Percentiles rank a stretch among this genome's conserved stretches.
phyloP scores from a whole-genome alignment of 2,797 vertebrate genomes.

The Arrhamphus sclerolepis region DNA sequence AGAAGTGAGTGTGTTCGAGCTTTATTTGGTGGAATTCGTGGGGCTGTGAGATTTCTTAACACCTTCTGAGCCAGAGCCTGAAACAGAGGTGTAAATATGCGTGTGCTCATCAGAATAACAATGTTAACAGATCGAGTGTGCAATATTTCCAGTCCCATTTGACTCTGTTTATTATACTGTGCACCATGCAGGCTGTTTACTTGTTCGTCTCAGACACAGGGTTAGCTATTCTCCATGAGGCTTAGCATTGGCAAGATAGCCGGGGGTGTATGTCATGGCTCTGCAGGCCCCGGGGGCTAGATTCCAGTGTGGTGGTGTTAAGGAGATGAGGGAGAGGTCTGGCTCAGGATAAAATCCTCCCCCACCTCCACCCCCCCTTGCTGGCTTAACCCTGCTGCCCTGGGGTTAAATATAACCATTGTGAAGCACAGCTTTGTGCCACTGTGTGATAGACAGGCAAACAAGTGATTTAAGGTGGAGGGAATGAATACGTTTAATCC shows the following conservation, averaged over 20 bases:
- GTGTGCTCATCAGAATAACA: conserved; percentile 59
- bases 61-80: conserved; percentile 31
- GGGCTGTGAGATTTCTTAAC: conserved; percentile 62
- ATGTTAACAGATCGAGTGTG: conserved; percentile 37
- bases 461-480: conserved; percentile 47
- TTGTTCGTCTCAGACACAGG: conserved; percentile 63
- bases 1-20: conserved; percentile 48
- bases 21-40: conserved; percentile 58
- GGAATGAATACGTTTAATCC: conserved; percentile 52
- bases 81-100: conserved; percentile 65
- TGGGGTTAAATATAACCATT: conserved; percentile 79
- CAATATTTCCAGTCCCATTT: conserved; percentile 38
- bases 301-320: conserved; percentile 65
- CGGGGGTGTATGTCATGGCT: conserved; percentile 66
- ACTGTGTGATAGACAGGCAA: conserved; percentile 63
- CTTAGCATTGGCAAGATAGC: conserved; percentile 70
- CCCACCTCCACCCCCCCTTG: conserved; percentile 41
- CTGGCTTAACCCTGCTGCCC: conserved; percentile 70
- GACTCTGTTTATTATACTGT: conserved; percentile 38
- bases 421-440: conserved; percentile 59
- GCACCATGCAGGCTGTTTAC: conserved; percentile 57
- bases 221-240: conserved; percentile 60
- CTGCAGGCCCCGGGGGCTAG: conserved; percentile 47
- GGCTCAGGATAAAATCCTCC: conserved; percentile 73
- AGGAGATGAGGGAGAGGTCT: conserved; percentile 73